Percentiles rank a stretch among this genome's conserved stretches.
phyloP scores from a whole-genome alignment of 2,113 vertebrate species.

The Bambusicola thoracicus region DNA sequence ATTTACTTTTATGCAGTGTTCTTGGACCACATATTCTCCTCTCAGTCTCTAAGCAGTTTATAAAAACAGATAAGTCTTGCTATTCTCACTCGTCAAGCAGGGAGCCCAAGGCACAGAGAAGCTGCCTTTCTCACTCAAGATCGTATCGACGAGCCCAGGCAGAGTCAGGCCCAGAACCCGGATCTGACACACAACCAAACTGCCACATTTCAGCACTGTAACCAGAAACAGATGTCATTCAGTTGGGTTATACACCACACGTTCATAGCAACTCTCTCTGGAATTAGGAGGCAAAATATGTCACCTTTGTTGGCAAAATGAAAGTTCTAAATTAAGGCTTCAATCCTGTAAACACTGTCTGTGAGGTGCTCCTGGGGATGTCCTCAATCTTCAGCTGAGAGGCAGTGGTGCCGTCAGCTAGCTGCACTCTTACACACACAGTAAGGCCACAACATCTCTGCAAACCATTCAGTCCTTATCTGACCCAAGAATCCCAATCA shows the following conservation, averaged over 20 bases:
- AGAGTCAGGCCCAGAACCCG: not conserved
- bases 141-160: rapidly evolving
- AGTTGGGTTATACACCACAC: not conserved
- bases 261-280: not conserved
- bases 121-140: not conserved
- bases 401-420: not conserved
- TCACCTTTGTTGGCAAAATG: not conserved
- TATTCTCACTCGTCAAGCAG: not conserved
- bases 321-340: not conserved
- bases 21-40: not conserved
- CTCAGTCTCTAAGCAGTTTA: not conserved
- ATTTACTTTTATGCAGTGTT: not conserved
- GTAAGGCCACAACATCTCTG: not conserved
- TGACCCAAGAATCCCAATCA: not conserved
- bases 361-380: not conserved
- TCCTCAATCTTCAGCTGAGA: not conserved
- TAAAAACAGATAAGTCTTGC: not conserved
- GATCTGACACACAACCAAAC: not conserved
- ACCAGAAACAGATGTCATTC: not conserved
- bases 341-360: not conserved
- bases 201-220: not conserved
- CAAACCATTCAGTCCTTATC: not conserved
- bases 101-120: not conserved
- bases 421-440: not conserved
- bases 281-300: not conserved